Evolutionary conservation across 2,888 invertebrate genomes (phyloP).

Genomic region (Leptinotarsa rubiginosa): DNA sequence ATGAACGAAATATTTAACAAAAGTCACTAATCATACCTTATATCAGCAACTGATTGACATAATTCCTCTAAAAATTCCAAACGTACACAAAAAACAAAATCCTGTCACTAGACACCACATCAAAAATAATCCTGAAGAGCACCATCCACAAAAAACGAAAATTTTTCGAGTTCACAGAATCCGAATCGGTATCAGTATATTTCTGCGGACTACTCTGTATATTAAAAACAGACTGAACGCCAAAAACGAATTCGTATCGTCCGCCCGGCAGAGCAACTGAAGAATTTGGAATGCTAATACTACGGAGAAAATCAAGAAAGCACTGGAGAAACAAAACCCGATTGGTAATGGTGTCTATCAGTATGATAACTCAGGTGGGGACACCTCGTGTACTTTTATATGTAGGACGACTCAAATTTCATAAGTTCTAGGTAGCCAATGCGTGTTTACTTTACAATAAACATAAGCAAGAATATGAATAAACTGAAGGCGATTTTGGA

Average conservation of each 20-base stretch:
- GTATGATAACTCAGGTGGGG: constrained; percentile 37
- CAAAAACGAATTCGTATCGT: constrained; percentile 16
- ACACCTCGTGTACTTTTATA: constrained; percentile 30
- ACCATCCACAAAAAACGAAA: not conserved
- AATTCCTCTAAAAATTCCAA: not conserved
- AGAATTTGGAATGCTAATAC: constrained; percentile 28
- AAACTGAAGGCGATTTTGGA: not conserved
- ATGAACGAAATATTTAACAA: not conserved
- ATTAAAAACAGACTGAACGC: not conserved
- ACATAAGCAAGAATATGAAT: not conserved
- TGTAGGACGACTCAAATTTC: constrained; percentile 32
- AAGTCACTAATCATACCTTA: not conserved
- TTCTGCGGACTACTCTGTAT: not conserved
- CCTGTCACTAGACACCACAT: not conserved
- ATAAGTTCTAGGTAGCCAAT: constrained; percentile 18
- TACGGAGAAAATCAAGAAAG: constrained; percentile 41
- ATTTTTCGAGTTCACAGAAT: not conserved
- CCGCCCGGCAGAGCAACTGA: constrained; percentile 11
- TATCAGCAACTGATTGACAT: not conserved
- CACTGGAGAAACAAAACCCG: constrained; percentile 35
- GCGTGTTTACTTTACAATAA: constrained; percentile 5
- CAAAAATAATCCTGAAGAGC: not conserved
- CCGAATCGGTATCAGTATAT: not conserved
- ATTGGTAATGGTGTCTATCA: constrained; percentile 32
- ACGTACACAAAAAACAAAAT: not conserved